Evolutionary conservation across 2,113 vertebrate species (phyloP), one percentile per base, ranked within the genome.

Genomic region (Nothoprocta perdicaria): DNA sequence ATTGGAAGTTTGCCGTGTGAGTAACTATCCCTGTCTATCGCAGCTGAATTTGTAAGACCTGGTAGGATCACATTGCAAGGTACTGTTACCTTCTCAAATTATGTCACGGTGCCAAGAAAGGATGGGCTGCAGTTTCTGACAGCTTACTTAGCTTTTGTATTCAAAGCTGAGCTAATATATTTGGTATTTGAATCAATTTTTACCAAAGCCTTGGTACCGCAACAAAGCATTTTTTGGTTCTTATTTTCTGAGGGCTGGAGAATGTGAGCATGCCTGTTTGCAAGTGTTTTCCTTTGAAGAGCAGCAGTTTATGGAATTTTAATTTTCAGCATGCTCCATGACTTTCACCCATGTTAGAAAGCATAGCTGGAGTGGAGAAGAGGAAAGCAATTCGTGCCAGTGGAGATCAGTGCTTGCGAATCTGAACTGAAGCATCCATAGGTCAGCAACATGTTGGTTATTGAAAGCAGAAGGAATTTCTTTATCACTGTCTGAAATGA

Each of bases 331-430:
- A 31, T 80, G 33, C 7, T 53, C 46, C 29, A 14, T 80, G 77
- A 88, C 45, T 71, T 95, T 89, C 94, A 80, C 90, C 72, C 74
- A 89, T 89, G 85, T 89, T 80, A 79, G 75, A 89, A 96, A 93
- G 83, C 38, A 57, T 83, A 94, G 48, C 40, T 74, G 87, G 89
- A 81, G n/a, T 29, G 46, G 46, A 71, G 53, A 74, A 41, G 45
- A 17, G 48, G 41, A 53, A 88, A 80, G 27, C 46, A 63, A 61
- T 38, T 87, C 4, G 0, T 76, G 76, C 71, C 62, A 82, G 38
- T 62, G 35, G 24, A 79, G 86, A 72, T 93, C 80, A 50, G 66
- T 21, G 10, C 68, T 87, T 80, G 43, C 60, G 88, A 94, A 83
- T 58, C 40, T 75, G 88, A 88, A 83, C 1, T 86, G 74, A 60